These are phyloP conservation scores for Reticulitermes speratus DNA, from an alignment of 1,140 invertebrate genomes.

Conservation along the genomic window DNA sequence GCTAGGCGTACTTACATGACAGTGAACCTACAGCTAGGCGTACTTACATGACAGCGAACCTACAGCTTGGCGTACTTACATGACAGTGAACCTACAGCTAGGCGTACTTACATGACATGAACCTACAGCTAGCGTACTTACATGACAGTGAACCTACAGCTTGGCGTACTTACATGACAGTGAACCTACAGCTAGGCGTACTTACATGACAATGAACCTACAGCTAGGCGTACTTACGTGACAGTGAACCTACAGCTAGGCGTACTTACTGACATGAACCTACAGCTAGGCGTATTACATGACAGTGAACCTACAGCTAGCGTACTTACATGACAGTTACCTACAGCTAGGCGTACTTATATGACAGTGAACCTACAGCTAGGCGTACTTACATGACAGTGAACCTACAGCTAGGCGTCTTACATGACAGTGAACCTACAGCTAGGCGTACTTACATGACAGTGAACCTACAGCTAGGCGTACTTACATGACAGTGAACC, in stretches of 20 bases:
- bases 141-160: slow-evolving; percentile 48
- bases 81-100: too few relatives aligned
- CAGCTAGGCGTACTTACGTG: slow-evolving; percentile 61
- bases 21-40: too few relatives aligned
- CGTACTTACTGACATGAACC: slow-evolving; percentile 67
- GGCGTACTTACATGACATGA: slow-evolving; percentile 68
- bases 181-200: slow-evolving; percentile 37
- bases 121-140: slow-evolving; percentile 54
- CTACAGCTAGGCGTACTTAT: slow-evolving; percentile 54
- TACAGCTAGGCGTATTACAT: slow-evolving; percentile 57
- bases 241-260: too few relatives aligned
- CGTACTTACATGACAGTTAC: slow-evolving; percentile 68
- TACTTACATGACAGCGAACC: slow-evolving; percentile 70
- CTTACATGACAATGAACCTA: slow-evolving; percentile 67
- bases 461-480: too few relatives aligned
- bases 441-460: slow-evolving; percentile 63
- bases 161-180: slow-evolving; percentile 66
- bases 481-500: slow-evolving; percentile 70
- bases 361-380: too few relatives aligned
- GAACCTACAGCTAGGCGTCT: slow-evolving; percentile 44
- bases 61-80: slow-evolving; percentile 59
- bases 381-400: slow-evolving; percentile 68
- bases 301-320: too few relatives aligned
- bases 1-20: slow-evolving; percentile 63
- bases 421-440: slow-evolving; percentile 59